Percentiles rank a stretch among this genome's conserved stretches.
Conservation (phyloP, 2,797 vertebrate species). For the Meriones psammophilus region DNA sequence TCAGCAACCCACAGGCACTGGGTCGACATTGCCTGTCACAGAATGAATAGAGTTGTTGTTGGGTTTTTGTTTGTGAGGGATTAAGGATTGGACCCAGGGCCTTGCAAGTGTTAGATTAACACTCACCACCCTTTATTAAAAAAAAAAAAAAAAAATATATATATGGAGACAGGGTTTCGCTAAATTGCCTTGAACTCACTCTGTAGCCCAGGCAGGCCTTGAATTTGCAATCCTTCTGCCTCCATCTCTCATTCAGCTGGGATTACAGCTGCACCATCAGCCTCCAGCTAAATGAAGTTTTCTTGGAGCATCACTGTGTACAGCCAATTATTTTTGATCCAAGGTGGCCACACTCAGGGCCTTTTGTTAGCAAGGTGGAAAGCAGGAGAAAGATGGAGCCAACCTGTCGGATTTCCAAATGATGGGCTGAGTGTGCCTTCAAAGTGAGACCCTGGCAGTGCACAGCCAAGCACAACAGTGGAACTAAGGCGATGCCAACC, state of each 20-base stretch:
- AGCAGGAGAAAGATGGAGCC: not conserved
- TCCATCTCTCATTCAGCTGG: not conserved
- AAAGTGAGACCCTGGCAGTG: not conserved
- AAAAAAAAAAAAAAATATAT: not conserved
- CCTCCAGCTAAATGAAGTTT: not conserved
- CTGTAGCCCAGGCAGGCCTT: not conserved
- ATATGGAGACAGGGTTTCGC: not conserved
- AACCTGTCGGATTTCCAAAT: not conserved
- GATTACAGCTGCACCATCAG: not conserved
- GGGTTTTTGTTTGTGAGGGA: not conserved
- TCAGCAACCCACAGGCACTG: accelerated
- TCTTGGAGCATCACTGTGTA: not conserved
- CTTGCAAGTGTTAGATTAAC: not conserved
- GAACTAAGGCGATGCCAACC: not conserved
- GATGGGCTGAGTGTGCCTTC: not conserved
- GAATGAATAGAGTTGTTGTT: not conserved
- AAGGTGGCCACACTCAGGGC: not conserved
- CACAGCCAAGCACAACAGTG: not conserved
- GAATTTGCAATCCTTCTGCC: not conserved
- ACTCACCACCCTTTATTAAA: not conserved
- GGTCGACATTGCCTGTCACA: not conserved
- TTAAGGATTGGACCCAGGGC: not conserved
- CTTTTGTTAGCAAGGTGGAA: not conserved
- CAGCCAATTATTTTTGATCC: not conserved
- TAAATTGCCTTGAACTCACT: not conserved